Percentiles rank a stretch among this genome's conserved stretches.
Conservation (phyloP, 2,113 vertebrate species). For the Phaethornis superciliosus region DNA sequence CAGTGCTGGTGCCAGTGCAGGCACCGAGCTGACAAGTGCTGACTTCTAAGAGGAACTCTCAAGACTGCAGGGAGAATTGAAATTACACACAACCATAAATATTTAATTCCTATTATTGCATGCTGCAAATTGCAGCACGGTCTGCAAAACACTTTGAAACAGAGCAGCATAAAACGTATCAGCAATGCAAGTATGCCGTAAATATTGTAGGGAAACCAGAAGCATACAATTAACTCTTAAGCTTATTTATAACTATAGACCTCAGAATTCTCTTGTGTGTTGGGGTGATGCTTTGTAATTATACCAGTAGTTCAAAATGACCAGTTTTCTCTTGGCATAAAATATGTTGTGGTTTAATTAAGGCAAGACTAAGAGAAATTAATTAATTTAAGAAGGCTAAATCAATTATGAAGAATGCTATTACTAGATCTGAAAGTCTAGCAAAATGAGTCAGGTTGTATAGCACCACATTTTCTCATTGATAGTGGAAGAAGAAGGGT, state of each 20-base stretch:
- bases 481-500: background rate
- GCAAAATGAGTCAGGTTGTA: conserved; percentile 6
- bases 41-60: background rate
- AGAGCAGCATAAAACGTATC: background rate
- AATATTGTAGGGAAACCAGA: conserved; percentile 31
- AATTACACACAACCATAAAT: conserved; percentile 44
- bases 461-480: background rate
- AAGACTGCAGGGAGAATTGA: conserved; percentile 8
- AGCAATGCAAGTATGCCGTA: conserved; percentile 31
- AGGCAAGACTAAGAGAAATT: background rate
- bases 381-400: conserved; percentile 39
- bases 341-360: conserved; percentile 52
- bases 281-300: background rate
- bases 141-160: conserved; percentile 39
- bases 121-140: conserved; percentile 25
- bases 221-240: conserved; percentile 24
- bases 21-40: background rate
- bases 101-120: conserved; percentile 45
- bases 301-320: conserved; percentile 34
- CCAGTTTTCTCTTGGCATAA: conserved; percentile 32
- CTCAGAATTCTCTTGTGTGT: conserved; percentile 2
- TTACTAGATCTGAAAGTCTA: conserved; percentile 29
- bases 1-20: background rate
- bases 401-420: conserved; percentile 39
- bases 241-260: background rate